A percentile compares a stretch with the other conserved stretches of the same genome.
These are phyloP conservation scores for Sarcophaga rosellei DNA, from an alignment of 2,888 invertebrate species.

Conservation along the genomic window DNA sequence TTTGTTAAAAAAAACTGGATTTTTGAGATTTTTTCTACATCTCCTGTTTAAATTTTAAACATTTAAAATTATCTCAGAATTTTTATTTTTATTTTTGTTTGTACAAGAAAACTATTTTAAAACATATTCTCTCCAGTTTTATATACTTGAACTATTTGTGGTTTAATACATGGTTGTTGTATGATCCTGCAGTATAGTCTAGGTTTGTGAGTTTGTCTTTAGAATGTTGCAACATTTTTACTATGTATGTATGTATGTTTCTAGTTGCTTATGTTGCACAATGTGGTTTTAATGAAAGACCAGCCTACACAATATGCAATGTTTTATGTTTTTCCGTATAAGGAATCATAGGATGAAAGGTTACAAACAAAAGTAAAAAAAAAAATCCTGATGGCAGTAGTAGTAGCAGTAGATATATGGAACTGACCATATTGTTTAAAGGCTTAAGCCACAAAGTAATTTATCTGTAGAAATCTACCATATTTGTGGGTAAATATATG, in stretches of 20 bases:
- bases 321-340: not conserved
- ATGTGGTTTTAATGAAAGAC: slow-evolving; percentile 64
- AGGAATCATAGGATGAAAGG: not conserved
- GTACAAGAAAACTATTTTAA: slow-evolving; percentile 38
- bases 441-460: slow-evolving; percentile 64
- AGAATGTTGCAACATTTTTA: slow-evolving; percentile 11
- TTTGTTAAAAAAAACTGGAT: slow-evolving; percentile 23
- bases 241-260: not conserved
- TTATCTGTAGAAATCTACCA: slow-evolving; percentile 64
- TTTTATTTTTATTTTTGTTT: slow-evolving; percentile 5
- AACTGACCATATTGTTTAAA: slow-evolving; percentile 36
- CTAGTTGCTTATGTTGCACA: slow-evolving; percentile 45
- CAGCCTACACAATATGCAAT: slow-evolving; percentile 57
- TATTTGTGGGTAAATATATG: slow-evolving; percentile 65
- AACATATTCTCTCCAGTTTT: slow-evolving; percentile 51
- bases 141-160: slow-evolving; percentile 65
- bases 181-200: not conserved
- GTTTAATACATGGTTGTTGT: slow-evolving; percentile 21
- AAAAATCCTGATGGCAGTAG: not conserved
- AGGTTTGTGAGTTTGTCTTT: not conserved
- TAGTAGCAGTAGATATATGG: slow-evolving; percentile 18
- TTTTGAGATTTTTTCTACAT: not conserved
- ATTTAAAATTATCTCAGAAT: not conserved
- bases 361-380: not conserved
- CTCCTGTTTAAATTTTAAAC: not conserved